Evolutionary conservation across 2,113 vertebrate species (phyloP).

Genomic region (Perccottus glenii): DNA sequence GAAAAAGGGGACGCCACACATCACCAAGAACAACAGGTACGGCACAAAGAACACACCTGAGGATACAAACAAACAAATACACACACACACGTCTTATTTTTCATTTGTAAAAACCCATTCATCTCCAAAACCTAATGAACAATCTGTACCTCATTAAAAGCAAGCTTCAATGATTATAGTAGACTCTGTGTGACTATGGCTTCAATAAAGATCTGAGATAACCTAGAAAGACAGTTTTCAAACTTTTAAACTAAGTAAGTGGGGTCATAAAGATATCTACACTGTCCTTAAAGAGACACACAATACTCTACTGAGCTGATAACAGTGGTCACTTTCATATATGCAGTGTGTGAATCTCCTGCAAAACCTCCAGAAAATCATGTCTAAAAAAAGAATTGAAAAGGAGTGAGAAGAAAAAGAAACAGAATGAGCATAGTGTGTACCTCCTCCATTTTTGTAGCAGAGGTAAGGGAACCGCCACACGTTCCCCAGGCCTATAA

Average conservation of each 20-base stretch:
- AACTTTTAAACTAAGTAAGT: not conserved
- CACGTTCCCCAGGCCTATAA: slow-evolving; percentile 78
- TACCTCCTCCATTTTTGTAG: slow-evolving; percentile 81
- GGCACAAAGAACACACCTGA: slow-evolving; percentile 79
- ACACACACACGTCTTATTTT: not conserved
- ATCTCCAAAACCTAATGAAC: not conserved
- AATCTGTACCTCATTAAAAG: not conserved
- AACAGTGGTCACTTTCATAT: not conserved
- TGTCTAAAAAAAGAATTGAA: too few species aligned
- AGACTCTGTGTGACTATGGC: not conserved
- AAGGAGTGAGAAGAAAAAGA: too few species aligned
- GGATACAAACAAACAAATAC: slow-evolving; percentile 12
- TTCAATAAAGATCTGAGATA: too few species aligned
- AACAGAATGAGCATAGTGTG: not conserved
- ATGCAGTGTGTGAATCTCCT: too few species aligned
- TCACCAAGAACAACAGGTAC: slow-evolving; percentile 78
- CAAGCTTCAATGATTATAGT: not conserved
- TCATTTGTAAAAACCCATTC: not conserved
- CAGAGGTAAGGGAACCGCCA: slow-evolving; percentile 80
- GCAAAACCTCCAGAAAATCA: too few species aligned
- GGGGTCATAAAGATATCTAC: not conserved
- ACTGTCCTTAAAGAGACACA: too few species aligned
- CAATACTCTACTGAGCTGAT: too few species aligned
- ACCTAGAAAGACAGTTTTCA: too few species aligned
- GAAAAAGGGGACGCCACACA: slow-evolving; percentile 79